Percentiles rank a stretch among this genome's conserved stretches.
Conservation (phyloP, 2,113 vertebrate species). For the Pelusios castaneus region DNA sequence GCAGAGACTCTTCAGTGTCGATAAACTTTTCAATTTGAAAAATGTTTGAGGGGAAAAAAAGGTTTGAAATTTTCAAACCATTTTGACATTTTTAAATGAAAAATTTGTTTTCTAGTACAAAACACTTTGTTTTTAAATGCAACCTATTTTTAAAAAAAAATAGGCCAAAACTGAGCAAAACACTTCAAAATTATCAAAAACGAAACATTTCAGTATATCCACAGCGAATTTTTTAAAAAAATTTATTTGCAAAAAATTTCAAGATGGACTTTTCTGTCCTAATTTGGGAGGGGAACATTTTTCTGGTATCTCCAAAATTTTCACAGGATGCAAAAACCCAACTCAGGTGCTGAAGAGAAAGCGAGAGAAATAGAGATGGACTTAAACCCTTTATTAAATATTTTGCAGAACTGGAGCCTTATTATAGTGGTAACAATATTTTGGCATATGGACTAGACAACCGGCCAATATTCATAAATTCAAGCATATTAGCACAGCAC, state of each 20-base stretch:
- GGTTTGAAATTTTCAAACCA: not conserved
- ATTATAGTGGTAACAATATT: not conserved
- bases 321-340: not conserved
- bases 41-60: not conserved
- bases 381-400: not conserved
- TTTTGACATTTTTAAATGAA: not conserved
- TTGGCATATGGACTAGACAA: not conserved
- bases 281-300: not conserved
- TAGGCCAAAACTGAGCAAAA: not conserved
- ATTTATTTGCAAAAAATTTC: not conserved
- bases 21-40: not conserved
- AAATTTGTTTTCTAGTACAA: not conserved
- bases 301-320: not conserved
- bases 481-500: conserved; percentile 8
- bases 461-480: not conserved
- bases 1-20: not conserved
- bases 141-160: not conserved
- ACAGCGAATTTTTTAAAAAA: not conserved
- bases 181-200: not conserved
- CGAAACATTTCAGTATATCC: not conserved
- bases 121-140: not conserved
- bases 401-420: rapidly evolving
- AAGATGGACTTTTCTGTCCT: not conserved
- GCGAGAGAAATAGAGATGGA: too few relatives aligned
- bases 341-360: not conserved